phyloP scores from a whole-genome alignment of 1,140 invertebrate species.

The Bombyx mori region ASM3026992v2 NC_085118.1:7413501-7414000 shows the following conservation, averaged over 20 bases:
- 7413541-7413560: no score
- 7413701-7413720: not conserved
- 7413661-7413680: no score
- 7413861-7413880: conserved; percentile 34
- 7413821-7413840: conserved; percentile 20
- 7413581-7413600: no score
- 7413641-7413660: no score
- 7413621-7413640: no score
- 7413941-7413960: conserved; percentile 70
- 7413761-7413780: no score
- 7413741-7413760: not conserved
- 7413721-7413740: not conserved
- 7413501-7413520: no score
- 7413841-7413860: conserved; percentile 36
- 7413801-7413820: conserved; percentile 10
- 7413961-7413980: conserved; percentile 69
- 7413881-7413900: conserved; percentile 46
- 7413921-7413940: conserved; percentile 63
- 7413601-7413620: no score
- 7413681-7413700: no score
- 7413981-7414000: conserved; percentile 70
- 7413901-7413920: conserved; percentile 48
- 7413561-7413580: no score
- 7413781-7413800: not conserved
- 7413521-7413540: no score